Percentiles rank a stretch among this genome's conserved stretches.
These are phyloP conservation scores for Zaprionus nigranus DNA, from an alignment of 1,140 invertebrate species.

Conservation along the genomic window DNA sequence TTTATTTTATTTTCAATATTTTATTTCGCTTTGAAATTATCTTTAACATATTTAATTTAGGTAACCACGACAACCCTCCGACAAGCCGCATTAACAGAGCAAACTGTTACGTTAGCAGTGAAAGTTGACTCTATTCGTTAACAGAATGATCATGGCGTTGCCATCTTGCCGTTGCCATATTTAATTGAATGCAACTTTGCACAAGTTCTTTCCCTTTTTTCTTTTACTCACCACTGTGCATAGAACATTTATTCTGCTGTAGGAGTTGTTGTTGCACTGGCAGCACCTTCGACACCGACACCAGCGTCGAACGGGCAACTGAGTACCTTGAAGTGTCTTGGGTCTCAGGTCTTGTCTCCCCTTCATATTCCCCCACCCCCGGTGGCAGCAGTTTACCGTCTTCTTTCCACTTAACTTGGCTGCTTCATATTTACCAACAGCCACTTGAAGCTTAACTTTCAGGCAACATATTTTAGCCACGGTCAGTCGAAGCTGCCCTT, in stretches of 20 bases:
- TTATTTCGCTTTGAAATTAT: not conserved
- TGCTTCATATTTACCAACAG: slow-evolving; percentile 65
- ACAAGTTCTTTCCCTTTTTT: not conserved
- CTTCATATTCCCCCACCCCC: not conserved
- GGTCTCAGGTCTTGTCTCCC: not conserved
- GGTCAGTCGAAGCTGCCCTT: slow-evolving; percentile 3
- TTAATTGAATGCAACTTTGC: not conserved
- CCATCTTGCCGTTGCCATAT: not conserved
- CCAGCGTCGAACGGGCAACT: slow-evolving; percentile 11
- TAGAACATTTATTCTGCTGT: not conserved
- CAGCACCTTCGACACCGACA: slow-evolving; percentile 21
- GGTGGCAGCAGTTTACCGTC: not conserved
- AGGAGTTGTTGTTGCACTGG: not conserved
- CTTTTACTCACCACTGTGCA: not conserved
- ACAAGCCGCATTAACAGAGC: not conserved
- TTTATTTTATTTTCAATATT: not conserved
- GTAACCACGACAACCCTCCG: not conserved
- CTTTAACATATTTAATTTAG: not conserved
- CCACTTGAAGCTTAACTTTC: slow-evolving; percentile 63
- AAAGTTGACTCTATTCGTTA: not conserved
- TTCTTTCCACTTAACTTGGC: slow-evolving; percentile 49
- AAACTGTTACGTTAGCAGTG: not conserved
- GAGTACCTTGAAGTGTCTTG: slow-evolving; percentile 2
- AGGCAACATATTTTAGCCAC: slow-evolving; percentile 64
- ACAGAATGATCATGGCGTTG: not conserved